These are phyloP conservation scores for Uria aalge DNA, from an alignment of 2,113 vertebrate species.

Conservation along the genomic window DNA sequence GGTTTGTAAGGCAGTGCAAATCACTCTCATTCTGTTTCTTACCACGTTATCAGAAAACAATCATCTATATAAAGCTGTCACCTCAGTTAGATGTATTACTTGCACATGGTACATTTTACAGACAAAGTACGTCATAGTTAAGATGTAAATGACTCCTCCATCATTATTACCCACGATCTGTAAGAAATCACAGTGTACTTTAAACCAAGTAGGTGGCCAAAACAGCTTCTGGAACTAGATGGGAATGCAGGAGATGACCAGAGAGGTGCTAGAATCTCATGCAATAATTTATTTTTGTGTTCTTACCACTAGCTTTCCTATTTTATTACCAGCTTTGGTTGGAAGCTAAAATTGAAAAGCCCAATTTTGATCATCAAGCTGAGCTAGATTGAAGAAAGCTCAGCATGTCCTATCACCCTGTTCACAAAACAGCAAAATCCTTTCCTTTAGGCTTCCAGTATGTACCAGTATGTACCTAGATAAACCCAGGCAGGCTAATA, in stretches of 20 bases:
- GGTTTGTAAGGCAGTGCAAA: not conserved
- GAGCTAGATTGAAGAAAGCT: not conserved
- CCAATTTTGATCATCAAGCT: not conserved
- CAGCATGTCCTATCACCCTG: not conserved
- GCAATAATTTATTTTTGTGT: not conserved
- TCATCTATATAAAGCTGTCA: not conserved
- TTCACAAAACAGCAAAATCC: not conserved
- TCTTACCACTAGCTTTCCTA: not conserved
- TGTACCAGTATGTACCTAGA: too few relatives aligned
- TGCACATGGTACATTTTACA: not conserved
- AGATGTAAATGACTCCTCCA: not conserved
- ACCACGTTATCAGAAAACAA: not conserved
- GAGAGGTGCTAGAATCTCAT: not conserved
- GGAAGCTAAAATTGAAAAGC: not conserved
- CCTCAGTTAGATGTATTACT: not conserved
- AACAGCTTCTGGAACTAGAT: not conserved
- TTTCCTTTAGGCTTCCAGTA: not conserved
- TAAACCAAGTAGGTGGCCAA: not conserved
- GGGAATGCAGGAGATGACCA: not conserved
- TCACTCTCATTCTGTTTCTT: not conserved
- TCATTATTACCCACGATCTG: not conserved
- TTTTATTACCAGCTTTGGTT: not conserved
- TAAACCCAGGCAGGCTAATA: rapidly evolving
- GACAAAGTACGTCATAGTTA: not conserved
- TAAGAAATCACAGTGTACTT: not conserved